Evolutionary conservation across 2,888 invertebrate genomes (phyloP), one percentile per base, ranked within the genome.

Genomic region (Hofmannophila pseudospretella): DNA sequence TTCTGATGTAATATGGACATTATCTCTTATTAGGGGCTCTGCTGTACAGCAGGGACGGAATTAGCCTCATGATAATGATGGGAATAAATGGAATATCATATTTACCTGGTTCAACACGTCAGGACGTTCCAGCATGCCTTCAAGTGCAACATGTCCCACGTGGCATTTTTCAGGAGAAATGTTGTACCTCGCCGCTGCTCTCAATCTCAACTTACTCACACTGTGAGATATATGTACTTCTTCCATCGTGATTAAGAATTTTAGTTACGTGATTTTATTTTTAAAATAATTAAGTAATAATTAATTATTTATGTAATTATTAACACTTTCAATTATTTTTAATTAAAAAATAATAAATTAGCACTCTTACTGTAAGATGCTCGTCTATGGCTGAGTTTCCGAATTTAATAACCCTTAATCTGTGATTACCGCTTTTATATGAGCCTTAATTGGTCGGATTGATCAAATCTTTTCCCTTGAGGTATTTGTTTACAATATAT

Each of bases 51-150:
- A n/a, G n/a, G n/a, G n/a, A n/a, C n/a, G n/a, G n/a, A n/a, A n/a
- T n/a, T n/a, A n/a, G n/a, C n/a, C n/a, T n/a, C n/a, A n/a, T n/a
- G n/a, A n/a, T n/a, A n/a, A n/a, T n/a, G n/a, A n/a, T n/a, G n/a
- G n/a, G n/a, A n/a, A n/a, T n/a, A n/a, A n/a, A n/a, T n/a, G n/a
- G n/a, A n/a, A n/a, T n/a, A n/a, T n/a, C n/a, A n/a, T n/a, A 23
- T 32, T 32, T 33, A 47, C 47, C 37, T 47, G 47, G 22, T 29
- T 28, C 4, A 41, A 35, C 5, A 16, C 23, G 4, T 30, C 13
- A n/a, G 44, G 44, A 4, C 13, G 25, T 8, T 39, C 35, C 8
- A 35, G 19, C 42, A 47, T 31, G 10, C 37, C 42, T 28, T 47
- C 40, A 4, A 44, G 34, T 16, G 36, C 9, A 7, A 42, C 7